phyloP scores from a whole-genome alignment of 2,113 vertebrate genomes.

The Clarias gariepinus region DNA sequence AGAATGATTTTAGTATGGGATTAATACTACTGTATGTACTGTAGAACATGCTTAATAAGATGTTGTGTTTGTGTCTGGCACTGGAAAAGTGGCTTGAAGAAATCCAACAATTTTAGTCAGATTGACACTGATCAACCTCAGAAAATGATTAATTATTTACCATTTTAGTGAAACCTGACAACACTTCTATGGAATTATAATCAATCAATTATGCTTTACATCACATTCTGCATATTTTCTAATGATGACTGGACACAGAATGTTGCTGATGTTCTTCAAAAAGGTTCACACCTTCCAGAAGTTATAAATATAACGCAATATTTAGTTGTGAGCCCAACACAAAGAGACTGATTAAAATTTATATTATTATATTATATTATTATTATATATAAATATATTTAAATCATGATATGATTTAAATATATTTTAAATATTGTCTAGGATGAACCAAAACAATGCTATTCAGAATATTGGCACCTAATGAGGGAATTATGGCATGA shows the following conservation, averaged over 20 bases:
- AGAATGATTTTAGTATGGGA: neutral
- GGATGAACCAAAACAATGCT: neutral
- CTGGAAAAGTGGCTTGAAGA: neutral
- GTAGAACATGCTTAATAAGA: constrained; percentile 2
- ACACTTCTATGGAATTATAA: neutral
- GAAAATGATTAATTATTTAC: constrained; percentile 41
- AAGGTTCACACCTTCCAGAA: neutral
- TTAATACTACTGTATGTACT: neutral
- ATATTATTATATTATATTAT: too few relatives aligned
- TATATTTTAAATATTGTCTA: neutral
- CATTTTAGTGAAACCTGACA: constrained; percentile 6
- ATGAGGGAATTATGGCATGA: neutral
- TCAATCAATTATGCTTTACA: neutral
- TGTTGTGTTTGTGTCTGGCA: neutral
- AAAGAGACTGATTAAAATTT: neutral
- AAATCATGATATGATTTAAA: neutral
- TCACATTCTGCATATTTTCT: neutral
- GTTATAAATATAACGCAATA: neutral
- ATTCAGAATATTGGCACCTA: neutral
- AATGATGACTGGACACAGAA: neutral
- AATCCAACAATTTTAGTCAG: constrained; percentile 1
- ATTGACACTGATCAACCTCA: constrained; percentile 40
- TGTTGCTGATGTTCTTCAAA: neutral
- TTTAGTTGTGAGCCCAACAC: neutral
- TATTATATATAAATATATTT: too few relatives aligned